Conservation (phyloP, 2,888 invertebrate genomes). For the Thysanoteuthis rhombus region DNA sequence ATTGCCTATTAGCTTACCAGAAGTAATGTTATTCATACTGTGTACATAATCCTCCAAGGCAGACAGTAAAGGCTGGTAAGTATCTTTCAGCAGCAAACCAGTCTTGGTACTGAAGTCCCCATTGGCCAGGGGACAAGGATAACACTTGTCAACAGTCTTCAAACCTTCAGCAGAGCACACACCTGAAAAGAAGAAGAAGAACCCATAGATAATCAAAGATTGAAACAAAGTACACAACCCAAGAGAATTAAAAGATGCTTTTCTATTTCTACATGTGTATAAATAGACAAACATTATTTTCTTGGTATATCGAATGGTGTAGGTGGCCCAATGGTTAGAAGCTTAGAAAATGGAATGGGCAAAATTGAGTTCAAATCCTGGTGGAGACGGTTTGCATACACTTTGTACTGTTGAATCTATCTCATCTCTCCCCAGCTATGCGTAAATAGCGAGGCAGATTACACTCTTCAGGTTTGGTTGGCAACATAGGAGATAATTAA, state of each 20-base stretch:
- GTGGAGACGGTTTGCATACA: too few species aligned
- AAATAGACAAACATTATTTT: neutral
- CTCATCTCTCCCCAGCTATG: too few species aligned
- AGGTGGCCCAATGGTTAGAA: too few species aligned
- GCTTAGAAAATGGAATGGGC: too few species aligned
- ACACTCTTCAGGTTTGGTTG: too few species aligned
- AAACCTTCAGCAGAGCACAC: slow-evolving; percentile 55
- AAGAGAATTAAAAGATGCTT: neutral
- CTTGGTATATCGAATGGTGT: neutral
- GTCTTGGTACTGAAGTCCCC: slow-evolving; percentile 61
- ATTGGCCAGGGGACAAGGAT: slow-evolving; percentile 58
- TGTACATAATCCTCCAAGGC: slow-evolving; percentile 51
- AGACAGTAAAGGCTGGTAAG: slow-evolving; percentile 59
- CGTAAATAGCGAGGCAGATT: too few species aligned
- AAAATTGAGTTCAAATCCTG: too few species aligned
- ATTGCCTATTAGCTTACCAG: slow-evolving; percentile 35
- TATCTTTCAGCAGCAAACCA: slow-evolving; percentile 58
- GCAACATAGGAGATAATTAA: too few species aligned
- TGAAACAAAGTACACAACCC: neutral
- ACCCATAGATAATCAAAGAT: neutral
- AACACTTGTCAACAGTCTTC: slow-evolving; percentile 59
- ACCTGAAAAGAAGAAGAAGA: slow-evolving; percentile 40
- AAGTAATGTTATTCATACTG: slow-evolving; percentile 44
- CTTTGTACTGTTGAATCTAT: too few species aligned
- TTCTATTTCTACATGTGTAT: neutral